Percentiles rank a stretch among this genome's conserved stretches.
These are phyloP conservation scores for Agapornis canus DNA, from an alignment of 2,797 vertebrate species.

Conservation along the genomic window DNA sequence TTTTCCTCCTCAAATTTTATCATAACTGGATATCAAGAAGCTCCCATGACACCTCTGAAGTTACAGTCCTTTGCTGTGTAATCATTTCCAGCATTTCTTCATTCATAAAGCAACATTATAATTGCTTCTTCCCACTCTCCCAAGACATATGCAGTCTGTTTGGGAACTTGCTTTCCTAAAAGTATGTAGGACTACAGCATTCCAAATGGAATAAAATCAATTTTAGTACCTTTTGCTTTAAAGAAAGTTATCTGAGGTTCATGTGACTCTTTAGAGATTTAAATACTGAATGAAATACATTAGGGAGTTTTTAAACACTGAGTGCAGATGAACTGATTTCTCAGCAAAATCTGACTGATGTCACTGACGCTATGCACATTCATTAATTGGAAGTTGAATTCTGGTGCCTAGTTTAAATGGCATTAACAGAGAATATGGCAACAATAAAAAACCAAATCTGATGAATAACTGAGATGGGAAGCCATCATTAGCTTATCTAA, in stretches of 20 bases:
- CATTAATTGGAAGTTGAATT: background rate
- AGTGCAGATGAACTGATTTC: background rate
- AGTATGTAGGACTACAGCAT: background rate
- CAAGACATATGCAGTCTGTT: background rate
- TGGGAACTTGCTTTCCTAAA: background rate
- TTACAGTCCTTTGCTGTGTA: background rate
- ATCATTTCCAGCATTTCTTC: background rate
- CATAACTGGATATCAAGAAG: background rate
- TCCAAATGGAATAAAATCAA: background rate
- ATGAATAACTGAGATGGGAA: background rate
- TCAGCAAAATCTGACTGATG: background rate
- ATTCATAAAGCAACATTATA: background rate
- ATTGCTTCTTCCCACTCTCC: background rate
- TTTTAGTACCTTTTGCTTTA: background rate
- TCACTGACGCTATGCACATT: background rate
- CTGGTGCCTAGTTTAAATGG: background rate
- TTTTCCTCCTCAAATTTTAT: background rate
- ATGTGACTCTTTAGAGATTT: background rate
- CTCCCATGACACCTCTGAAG: background rate
- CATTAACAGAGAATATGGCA: background rate
- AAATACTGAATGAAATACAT: background rate
- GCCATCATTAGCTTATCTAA: background rate
- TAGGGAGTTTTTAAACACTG: background rate
- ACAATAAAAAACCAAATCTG: background rate
- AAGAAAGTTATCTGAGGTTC: background rate